A percentile compares a stretch with the other conserved stretches of the same genome.
Conservation (phyloP, 2,888 invertebrate genomes). For the Phengaris alcon region DNA sequence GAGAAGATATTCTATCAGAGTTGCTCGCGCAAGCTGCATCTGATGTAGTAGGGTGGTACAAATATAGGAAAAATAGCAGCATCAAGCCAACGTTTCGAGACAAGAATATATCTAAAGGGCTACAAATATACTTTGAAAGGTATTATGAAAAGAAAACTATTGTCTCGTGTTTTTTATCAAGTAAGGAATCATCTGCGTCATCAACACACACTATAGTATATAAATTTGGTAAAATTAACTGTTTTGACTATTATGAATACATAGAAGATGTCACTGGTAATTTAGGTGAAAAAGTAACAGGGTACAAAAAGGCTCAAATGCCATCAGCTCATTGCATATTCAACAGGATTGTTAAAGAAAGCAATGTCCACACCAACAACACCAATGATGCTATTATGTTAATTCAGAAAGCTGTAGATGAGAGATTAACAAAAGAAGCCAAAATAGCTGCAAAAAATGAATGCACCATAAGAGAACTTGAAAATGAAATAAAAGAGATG, state of each 20-base stretch:
- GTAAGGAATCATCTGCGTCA: slow-evolving; percentile 67
- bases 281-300: slow-evolving; percentile 71
- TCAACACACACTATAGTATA: slow-evolving; percentile 82
- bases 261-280: slow-evolving; percentile 78
- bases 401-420: slow-evolving; percentile 69
- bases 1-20: slow-evolving; percentile 72
- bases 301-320: slow-evolving; percentile 63
- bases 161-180: slow-evolving; percentile 80
- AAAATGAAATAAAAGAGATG: slow-evolving; percentile 72
- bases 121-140: slow-evolving; percentile 78
- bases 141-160: slow-evolving; percentile 79
- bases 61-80: slow-evolving; percentile 76
- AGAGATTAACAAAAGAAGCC: slow-evolving; percentile 63
- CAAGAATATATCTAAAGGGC: slow-evolving; percentile 81
- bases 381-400: slow-evolving; percentile 64
- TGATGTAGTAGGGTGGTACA: slow-evolving; percentile 84
- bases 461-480: slow-evolving; percentile 61
- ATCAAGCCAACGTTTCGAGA: slow-evolving; percentile 81
- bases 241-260: slow-evolving; percentile 75
- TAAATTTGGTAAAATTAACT: slow-evolving; percentile 80
- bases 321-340: slow-evolving; percentile 62
- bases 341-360: slow-evolving; percentile 65
- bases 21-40: slow-evolving; percentile 74
- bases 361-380: slow-evolving; percentile 61
- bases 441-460: slow-evolving; percentile 67